Conservation (phyloP, 2,888 invertebrate species). For the Tridacna crocea region DNA sequence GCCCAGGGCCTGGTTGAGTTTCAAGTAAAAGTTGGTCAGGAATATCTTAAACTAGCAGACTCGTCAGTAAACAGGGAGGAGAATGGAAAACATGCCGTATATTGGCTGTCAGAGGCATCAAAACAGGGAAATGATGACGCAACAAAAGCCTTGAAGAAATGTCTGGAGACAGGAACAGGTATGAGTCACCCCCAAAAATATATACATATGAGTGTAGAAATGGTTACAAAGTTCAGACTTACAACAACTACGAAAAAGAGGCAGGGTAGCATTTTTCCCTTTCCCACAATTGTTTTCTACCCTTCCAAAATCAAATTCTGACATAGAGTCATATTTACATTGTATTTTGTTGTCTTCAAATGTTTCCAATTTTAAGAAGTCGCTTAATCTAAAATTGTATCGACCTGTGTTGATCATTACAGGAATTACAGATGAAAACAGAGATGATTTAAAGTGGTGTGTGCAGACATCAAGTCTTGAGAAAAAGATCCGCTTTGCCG, state of each 20-base stretch:
- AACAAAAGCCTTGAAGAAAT: constrained; percentile 88
- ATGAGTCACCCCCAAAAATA: neutral
- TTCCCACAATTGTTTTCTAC: no score
- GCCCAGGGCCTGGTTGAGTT: constrained; percentile 71
- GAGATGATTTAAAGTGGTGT: constrained; percentile 90
- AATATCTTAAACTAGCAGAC: constrained; percentile 76
- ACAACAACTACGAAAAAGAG: no score
- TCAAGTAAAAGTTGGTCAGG: constrained; percentile 72
- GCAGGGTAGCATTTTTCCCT: no score
- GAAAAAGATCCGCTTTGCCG: constrained; percentile 94
- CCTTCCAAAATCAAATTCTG: no score
- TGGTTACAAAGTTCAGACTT: no score
- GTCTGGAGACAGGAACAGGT: constrained; percentile 77
- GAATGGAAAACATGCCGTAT: constrained; percentile 92
- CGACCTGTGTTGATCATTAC: neutral
- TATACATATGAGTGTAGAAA: no score
- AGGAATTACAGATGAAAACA: constrained; percentile 91
- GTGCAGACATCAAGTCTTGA: constrained; percentile 93
- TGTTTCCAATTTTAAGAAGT: no score
- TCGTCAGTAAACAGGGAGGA: constrained; percentile 82
- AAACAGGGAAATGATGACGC: constrained; percentile 96
- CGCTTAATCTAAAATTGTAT: no score
- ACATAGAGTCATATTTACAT: no score
- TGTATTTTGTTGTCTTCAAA: no score
- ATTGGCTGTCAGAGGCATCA: constrained; percentile 96